Percentiles rank a stretch among this genome's conserved stretches.
These are phyloP conservation scores for Luscinia megarhynchos DNA, from an alignment of 2,797 vertebrate genomes.

Conservation along the genomic window DNA sequence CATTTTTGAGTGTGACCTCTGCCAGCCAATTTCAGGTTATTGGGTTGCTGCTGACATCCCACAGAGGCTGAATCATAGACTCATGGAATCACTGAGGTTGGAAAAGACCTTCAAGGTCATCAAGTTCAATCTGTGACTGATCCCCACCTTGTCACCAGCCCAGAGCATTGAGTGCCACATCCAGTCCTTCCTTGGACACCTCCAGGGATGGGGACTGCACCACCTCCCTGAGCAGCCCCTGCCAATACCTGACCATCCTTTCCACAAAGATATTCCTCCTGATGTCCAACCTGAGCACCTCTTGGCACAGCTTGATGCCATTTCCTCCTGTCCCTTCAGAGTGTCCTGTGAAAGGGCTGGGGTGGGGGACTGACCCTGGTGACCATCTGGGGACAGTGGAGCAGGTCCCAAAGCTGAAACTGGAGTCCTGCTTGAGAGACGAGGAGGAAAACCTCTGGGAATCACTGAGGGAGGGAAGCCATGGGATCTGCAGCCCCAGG, in stretches of 20 bases:
- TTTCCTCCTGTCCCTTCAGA: background rate
- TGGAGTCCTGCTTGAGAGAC: rapidly evolving
- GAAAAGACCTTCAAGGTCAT: background rate
- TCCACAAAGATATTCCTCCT: background rate
- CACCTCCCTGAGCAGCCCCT: background rate
- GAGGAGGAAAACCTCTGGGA: background rate
- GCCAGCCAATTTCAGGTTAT: background rate
- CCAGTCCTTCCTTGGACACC: background rate
- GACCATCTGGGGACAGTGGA: background rate
- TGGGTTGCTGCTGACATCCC: background rate
- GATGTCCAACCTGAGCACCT: background rate
- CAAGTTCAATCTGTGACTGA: background rate
- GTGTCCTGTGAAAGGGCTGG: background rate
- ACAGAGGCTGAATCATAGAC: background rate
- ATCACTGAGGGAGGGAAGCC: background rate
- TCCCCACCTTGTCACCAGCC: background rate
- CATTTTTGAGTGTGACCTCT: background rate
- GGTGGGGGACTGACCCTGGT: background rate
- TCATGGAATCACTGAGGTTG: background rate
- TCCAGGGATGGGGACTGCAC: background rate
- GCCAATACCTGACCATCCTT: background rate
- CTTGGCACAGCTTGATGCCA: background rate
- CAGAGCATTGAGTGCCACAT: background rate
- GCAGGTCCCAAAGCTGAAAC: background rate
- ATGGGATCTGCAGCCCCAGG: rapidly evolving